Evolutionary conservation across 2,113 vertebrate species (phyloP).

Genomic region (Ceyx margarethae): DNA sequence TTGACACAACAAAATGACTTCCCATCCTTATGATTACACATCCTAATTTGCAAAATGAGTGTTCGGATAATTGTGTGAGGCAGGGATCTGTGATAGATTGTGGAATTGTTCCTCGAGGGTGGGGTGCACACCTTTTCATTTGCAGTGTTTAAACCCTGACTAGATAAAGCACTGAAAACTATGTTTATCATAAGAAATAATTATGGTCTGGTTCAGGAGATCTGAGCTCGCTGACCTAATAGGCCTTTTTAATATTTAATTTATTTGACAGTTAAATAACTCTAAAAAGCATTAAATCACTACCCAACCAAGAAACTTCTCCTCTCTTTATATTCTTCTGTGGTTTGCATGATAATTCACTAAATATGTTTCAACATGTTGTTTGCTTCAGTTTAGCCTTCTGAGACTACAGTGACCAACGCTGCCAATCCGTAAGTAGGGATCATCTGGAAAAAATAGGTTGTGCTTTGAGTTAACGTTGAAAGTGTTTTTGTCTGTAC

Average conservation of each 20-base stretch:
- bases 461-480: background rate
- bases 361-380: constrained; percentile 47
- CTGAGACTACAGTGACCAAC: constrained; percentile 4
- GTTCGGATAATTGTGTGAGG: constrained; percentile 10
- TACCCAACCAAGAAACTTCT: background rate
- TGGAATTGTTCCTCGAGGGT: background rate
- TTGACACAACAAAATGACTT: background rate
- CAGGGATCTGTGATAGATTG: background rate
- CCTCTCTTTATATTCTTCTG: background rate
- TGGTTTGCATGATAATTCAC: constrained; percentile 14
- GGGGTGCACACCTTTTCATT: background rate
- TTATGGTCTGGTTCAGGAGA: background rate
- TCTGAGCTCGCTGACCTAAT: background rate
- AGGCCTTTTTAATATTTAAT: constrained; percentile 17
- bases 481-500: background rate
- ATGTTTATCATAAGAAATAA: background rate
- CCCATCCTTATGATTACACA: background rate
- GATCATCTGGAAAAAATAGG: constrained; percentile 14
- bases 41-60: constrained; percentile 22
- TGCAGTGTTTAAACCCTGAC: background rate
- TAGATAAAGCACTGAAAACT: background rate
- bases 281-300: constrained; percentile 9
- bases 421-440: background rate
- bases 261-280: constrained; percentile 2
- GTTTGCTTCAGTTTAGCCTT: constrained; percentile 44